These are phyloP conservation scores for Dicyrtoma fusca DNA, from an alignment of 2,888 invertebrate genomes.

Conservation along the genomic window DNA sequence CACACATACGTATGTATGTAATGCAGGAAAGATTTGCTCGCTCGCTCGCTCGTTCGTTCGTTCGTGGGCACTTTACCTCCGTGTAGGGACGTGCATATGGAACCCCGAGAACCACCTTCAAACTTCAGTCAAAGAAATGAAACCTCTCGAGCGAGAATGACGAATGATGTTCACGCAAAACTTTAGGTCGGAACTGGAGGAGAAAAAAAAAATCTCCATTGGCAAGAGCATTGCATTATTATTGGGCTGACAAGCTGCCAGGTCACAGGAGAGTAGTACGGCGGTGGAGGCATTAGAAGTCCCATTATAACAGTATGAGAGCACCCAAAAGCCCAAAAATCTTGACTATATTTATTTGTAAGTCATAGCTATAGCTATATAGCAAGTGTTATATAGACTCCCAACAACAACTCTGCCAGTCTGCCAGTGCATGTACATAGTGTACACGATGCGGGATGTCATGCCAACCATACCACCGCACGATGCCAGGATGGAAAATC, in stretches of 20 bases:
- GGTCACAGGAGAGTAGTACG: constrained; percentile 3
- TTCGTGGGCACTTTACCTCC: too few species aligned
- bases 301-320: background rate
- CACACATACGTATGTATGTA: too few species aligned
- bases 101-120: constrained; percentile 37
- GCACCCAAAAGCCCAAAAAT: constrained; percentile 28
- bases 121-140: constrained; percentile 46
- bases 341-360: too few species aligned
- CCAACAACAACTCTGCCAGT: too few species aligned
- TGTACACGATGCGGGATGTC: background rate
- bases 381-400: too few species aligned
- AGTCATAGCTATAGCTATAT: too few species aligned
- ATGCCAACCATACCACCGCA: background rate
- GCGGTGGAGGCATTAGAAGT: too few species aligned
- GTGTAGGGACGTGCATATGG: constrained; percentile 2
- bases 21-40: too few species aligned
- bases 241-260: constrained; percentile 25
- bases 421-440: too few species aligned
- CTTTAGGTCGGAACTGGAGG: constrained; percentile 39
- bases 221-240: constrained; percentile 24
- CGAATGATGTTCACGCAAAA: constrained; percentile 41
- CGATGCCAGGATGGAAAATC: background rate
- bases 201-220: constrained; percentile 30
- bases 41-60: too few species aligned
- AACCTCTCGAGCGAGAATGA: constrained; percentile 46